Conservation (phyloP, 1,140 invertebrate genomes). For the Mylabris phalerata region DNA sequence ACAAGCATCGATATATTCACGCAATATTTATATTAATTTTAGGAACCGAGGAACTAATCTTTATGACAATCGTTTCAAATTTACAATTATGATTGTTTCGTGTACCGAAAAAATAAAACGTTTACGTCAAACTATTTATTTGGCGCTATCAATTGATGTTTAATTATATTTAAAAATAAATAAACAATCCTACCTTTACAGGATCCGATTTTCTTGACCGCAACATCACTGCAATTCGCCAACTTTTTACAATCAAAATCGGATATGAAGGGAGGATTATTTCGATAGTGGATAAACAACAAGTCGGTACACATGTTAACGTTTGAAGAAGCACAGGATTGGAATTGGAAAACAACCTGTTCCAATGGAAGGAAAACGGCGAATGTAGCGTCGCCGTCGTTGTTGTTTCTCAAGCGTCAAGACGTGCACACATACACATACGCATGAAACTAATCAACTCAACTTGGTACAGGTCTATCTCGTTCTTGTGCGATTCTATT, state of each 20-base stretch:
- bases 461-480: slow-evolving; percentile 11
- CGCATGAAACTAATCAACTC: slow-evolving; percentile 20
- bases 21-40: too few species aligned
- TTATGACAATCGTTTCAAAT: too few species aligned
- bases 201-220: slow-evolving; percentile 1
- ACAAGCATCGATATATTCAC: too few species aligned
- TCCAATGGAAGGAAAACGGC: slow-evolving; percentile 10
- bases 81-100: too few species aligned
- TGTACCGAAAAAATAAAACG: not conserved
- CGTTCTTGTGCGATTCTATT: slow-evolving; percentile 6
- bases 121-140: too few species aligned
- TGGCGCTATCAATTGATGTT: not conserved
- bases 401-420: not conserved
- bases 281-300: too few species aligned
- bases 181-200: not conserved
- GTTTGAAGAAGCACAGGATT: not conserved
- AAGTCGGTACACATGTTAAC: not conserved
- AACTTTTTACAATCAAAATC: not conserved
- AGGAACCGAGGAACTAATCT: too few species aligned
- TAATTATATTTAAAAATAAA: not conserved
- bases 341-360: not conserved
- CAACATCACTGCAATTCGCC: not conserved
- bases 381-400: slow-evolving; percentile 14
- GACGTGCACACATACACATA: slow-evolving; percentile 6
- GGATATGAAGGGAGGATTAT: not conserved